Evolutionary conservation across 2,113 vertebrate species (phyloP).

Genomic region (Engystomops pustulosus): DNA sequence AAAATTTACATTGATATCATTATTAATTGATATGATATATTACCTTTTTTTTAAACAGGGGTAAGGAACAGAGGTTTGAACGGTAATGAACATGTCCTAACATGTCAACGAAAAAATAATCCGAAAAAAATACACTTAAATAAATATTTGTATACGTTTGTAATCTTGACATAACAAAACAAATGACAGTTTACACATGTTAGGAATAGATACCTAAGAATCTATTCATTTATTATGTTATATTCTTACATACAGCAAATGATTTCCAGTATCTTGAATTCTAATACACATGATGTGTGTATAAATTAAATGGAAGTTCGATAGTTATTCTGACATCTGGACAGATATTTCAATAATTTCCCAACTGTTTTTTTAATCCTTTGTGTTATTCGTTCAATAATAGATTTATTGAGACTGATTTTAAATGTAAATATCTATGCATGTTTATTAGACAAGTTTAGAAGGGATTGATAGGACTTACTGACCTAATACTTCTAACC

Average conservation of each 20-base stretch:
- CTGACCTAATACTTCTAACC: constrained; percentile 63
- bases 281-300: not conserved
- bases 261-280: not conserved
- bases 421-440: no score
- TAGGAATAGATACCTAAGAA: not conserved
- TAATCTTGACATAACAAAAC: not conserved
- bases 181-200: not conserved
- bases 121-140: no score
- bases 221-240: not conserved
- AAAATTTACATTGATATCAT: no score
- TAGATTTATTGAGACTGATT: no score
- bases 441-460: not conserved
- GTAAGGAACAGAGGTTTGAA: no score
- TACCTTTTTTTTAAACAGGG: no score
- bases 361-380: not conserved
- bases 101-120: no score
- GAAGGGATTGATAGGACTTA: constrained; percentile 62
- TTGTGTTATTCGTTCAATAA: not conserved
- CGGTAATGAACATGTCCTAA: no score
- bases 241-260: not conserved
- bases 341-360: not conserved
- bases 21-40: no score
- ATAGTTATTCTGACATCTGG: not conserved
- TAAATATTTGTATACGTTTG: no score
- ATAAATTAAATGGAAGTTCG: not conserved